phyloP scores from a whole-genome alignment of 2,888 invertebrate species.

The Sarcophaga caerulescens region DNA sequence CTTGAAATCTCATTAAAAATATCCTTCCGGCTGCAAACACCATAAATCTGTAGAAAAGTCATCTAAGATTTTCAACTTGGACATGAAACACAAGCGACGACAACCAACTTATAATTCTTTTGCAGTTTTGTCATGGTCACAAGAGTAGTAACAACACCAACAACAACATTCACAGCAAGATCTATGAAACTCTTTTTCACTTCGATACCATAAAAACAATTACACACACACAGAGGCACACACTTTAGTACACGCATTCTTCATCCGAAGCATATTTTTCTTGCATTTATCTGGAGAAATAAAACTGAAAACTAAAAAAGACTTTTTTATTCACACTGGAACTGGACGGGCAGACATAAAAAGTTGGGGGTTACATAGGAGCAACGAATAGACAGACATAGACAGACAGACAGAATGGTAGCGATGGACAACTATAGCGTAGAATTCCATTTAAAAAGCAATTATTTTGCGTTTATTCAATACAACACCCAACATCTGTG shows the following conservation, averaged over 20 bases:
- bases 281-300: constrained; percentile 20
- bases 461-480: constrained; percentile 75
- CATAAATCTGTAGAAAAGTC: constrained; percentile 65
- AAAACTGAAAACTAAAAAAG: constrained; percentile 13
- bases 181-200: constrained; percentile 47
- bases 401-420: neutral
- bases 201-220: constrained; percentile 10
- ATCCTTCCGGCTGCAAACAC: constrained; percentile 65
- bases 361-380: constrained; percentile 47
- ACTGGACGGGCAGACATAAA: constrained; percentile 46
- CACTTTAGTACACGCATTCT: neutral
- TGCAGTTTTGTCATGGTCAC: constrained; percentile 29
- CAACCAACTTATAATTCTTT: constrained; percentile 24
- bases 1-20: constrained; percentile 69
- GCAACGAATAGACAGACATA: neutral
- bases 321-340: neutral
- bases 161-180: neutral
- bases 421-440: constrained; percentile 31
- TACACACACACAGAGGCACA: neutral
- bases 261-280: neutral
- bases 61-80: constrained; percentile 49
- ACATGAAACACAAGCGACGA: constrained; percentile 14
- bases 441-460: constrained; percentile 74
- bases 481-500: constrained; percentile 67
- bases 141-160: constrained; percentile 24